Base-by-base conservation (phyloP, 2,113 vertebrate species). In the Malaclemys terrapin region DNA sequence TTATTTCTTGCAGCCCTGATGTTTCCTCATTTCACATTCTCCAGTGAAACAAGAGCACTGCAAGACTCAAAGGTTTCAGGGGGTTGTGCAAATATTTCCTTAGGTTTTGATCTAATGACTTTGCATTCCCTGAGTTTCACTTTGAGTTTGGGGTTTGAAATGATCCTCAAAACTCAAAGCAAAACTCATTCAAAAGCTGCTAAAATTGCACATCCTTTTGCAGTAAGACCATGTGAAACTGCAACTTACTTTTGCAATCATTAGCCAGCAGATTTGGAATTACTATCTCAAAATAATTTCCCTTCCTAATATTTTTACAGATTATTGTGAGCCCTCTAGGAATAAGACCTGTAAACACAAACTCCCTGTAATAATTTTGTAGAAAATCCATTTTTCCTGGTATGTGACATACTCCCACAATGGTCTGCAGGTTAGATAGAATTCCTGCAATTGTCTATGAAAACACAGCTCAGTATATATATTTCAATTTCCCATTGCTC, bases 1-100 rank as follows among this genome's bases (percentile, higher is more conserved):
- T 85, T 93, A 94, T 65, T 95, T 95, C 78, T 89, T 86, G 75
- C 42, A 95, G 57, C 9, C 27, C 53, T 65, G 49, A 49, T 91
- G 86, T 91, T 96, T 87, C 52, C 84, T 97, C 93, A 96, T 95
- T 97, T 97, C 91, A 96, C 94, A 91, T 80, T 96, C 83, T 96
- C 76, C 85, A 93, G 82, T 92, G 88, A 95, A 84, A 89, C 88
- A 42, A 90, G 84, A 93, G 24, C 17, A 89, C 47, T 19, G 2
- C 6, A 50, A 85, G 29, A 87, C 47, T 79, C 78, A 1, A 0
- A 82, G 38, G 14, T 72, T 88, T 85, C 85, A 56, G 62, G 20
- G 27, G 22, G 54, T 54, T 82, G 5, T 35, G 57, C 24, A 75
- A 94, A 92, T 56, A 80, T 5, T n/a, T 31, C 57, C 22, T 65